Base-by-base conservation (phyloP, 2,888 invertebrate species). In the Bembecia ichneumoniformis region DNA sequence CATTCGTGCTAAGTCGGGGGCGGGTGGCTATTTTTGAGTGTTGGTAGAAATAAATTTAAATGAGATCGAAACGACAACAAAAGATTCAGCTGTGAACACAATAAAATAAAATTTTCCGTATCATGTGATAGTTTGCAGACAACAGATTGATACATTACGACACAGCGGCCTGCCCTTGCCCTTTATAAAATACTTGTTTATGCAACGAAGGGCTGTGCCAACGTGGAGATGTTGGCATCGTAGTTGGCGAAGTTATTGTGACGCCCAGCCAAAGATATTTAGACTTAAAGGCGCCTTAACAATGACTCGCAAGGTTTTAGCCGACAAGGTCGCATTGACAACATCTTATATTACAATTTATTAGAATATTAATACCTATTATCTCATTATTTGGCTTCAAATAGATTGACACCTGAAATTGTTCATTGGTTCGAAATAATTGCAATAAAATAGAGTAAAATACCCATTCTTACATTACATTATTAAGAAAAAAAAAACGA, bases 201-300 rank as follows among this genome's bases (percentile, higher is more conserved):
- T 68, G 74, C 69, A 73, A 74, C 64, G 59, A 61, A 71, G 68
- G 69, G 71, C 60, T 66, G 71, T 80, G 82, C 79, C 82, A 82
- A 82, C 79, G 82, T 82, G 77, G 59, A 66, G 68, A 65, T 64
- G 57, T 77, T 83, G 82, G 82, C 82, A 75, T 64, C 57, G 56
- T 53, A 58, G 49, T 77, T 82, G 82, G 82, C 80, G 66, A 58
- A 60, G 59, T 9, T 57, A 58, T 60, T 53, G 57, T 47, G 54
- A 57, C 57, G 59, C 59, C 61, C 60, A 64, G 81, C 81, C 83
- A 83, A 81, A 75, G 71, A 71, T 79, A 77, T 79, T 80, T 74
- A 79, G 81, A 82, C 82, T 64, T 57, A 66, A 67, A 72, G 82
- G 73, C 80, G 81, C 82, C 82, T 44, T 15, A 44, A 16, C 44